Conservation (phyloP, 1,140 invertebrate genomes). For the Pseudoatta argentina region DNA sequence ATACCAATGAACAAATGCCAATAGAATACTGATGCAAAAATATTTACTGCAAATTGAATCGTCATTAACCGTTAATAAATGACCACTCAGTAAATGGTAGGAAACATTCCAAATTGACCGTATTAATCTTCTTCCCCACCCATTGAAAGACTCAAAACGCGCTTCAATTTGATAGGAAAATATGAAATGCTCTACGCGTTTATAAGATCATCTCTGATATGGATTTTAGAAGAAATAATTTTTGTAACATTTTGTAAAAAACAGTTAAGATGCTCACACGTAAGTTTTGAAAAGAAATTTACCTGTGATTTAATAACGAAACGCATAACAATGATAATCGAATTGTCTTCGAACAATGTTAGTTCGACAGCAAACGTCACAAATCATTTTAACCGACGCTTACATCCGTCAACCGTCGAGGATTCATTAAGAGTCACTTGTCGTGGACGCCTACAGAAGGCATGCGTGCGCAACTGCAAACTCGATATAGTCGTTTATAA, state of each 20-base stretch:
- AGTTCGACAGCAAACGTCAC: constrained; percentile 12
- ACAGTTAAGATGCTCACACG: neutral
- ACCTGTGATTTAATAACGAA: neutral
- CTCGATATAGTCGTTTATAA: constrained; percentile 49
- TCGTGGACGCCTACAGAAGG: neutral
- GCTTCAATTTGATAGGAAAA: neutral
- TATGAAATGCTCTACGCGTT: no score
- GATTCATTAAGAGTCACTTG: constrained; percentile 47
- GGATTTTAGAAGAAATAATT: constrained; percentile 16
- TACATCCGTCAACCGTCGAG: constrained; percentile 11
- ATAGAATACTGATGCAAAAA: neutral
- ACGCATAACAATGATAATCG: neutral
- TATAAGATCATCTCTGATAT: neutral
- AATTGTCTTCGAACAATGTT: neutral
- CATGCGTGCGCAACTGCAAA: constrained; percentile 16
- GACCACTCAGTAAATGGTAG: neutral
- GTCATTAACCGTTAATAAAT: constrained; percentile 12
- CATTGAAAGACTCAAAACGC: neutral
- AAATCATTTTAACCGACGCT: constrained; percentile 24
- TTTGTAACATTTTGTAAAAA: no score
- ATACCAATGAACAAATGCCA: no score
- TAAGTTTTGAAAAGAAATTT: neutral
- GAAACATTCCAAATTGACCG: neutral
- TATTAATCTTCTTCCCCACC: constrained; percentile 1
- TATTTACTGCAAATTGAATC: constrained; percentile 27